Percentiles rank a stretch among this genome's conserved stretches.
phyloP scores from a whole-genome alignment of 2,888 invertebrate species.

The Caenorhabditis sp. region DNA sequence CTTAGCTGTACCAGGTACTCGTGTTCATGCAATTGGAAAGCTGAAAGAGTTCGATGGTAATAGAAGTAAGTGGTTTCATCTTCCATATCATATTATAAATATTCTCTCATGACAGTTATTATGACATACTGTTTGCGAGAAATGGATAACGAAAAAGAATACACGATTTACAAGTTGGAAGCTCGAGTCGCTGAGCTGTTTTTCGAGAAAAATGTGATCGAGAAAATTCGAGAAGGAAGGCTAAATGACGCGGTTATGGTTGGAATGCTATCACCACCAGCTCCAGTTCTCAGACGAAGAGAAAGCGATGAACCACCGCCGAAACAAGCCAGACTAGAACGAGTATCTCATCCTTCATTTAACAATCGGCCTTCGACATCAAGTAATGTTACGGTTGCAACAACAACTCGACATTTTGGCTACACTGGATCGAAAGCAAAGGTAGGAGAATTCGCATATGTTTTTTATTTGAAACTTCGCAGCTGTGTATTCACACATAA shows the following conservation, averaged over 20 bases:
- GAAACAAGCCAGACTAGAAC: neutral
- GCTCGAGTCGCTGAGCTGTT: neutral
- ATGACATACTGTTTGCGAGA: neutral
- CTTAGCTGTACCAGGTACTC: neutral
- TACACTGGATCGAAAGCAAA: neutral
- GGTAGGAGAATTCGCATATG: no score
- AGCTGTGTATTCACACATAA: no score
- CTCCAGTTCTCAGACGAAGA: neutral
- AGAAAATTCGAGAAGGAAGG: neutral
- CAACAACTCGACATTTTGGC: neutral
- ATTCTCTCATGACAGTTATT: neutral
- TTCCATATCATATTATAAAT: no score
- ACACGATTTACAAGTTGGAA: neutral
- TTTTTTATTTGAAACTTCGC: no score
- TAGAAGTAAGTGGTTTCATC: neutral
- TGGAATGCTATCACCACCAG: neutral
- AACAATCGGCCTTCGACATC: neutral
- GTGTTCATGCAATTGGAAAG: slow-evolving; percentile 2
- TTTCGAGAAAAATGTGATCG: slow-evolving; percentile 1
- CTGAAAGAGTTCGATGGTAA: neutral
- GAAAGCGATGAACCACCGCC: neutral
- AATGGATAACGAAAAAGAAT: neutral
- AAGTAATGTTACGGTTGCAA: neutral
- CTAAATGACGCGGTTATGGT: neutral
- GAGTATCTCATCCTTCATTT: neutral